Evolutionary conservation across 2,888 invertebrate species (phyloP).

Genomic region (Syrphus vitripennis): DNA sequence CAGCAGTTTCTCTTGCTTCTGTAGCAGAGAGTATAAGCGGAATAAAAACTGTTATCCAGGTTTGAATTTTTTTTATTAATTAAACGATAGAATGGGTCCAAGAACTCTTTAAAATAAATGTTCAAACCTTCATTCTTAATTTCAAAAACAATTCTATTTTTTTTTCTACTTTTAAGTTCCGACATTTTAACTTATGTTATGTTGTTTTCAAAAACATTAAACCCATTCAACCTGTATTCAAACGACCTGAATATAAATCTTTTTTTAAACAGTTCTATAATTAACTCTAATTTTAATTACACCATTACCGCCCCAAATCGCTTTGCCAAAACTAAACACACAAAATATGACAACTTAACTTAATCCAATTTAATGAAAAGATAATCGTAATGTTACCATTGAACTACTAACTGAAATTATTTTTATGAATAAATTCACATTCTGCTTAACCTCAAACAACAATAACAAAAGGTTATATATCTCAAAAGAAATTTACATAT

Average conservation of each 20-base stretch:
- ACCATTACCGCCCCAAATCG: background rate
- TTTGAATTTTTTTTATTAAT: too few relatives aligned
- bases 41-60: too few relatives aligned
- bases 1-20: too few relatives aligned
- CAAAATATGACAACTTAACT: constrained; percentile 10
- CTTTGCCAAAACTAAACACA: background rate
- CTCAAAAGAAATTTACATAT: constrained; percentile 28
- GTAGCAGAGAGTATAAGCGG: too few relatives aligned
- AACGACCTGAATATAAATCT: background rate
- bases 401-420: constrained; percentile 45
- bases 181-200: background rate
- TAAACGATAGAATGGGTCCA: too few relatives aligned
- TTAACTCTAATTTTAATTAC: constrained; percentile 5
- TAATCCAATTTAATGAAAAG: background rate
- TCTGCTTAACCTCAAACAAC: constrained; percentile 24
- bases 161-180: background rate
- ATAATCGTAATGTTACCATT: constrained; percentile 29
- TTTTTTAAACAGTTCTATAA: background rate
- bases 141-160: too few relatives aligned
- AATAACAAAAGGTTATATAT: constrained; percentile 16
- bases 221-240: background rate
- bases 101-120: too few relatives aligned
- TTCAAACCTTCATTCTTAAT: too few relatives aligned
- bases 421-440: constrained; percentile 47
- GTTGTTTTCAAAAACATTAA: background rate